phyloP scores from a whole-genome alignment of 2,797 vertebrate species.

The Phrynocephalus vlangalii region DNA sequence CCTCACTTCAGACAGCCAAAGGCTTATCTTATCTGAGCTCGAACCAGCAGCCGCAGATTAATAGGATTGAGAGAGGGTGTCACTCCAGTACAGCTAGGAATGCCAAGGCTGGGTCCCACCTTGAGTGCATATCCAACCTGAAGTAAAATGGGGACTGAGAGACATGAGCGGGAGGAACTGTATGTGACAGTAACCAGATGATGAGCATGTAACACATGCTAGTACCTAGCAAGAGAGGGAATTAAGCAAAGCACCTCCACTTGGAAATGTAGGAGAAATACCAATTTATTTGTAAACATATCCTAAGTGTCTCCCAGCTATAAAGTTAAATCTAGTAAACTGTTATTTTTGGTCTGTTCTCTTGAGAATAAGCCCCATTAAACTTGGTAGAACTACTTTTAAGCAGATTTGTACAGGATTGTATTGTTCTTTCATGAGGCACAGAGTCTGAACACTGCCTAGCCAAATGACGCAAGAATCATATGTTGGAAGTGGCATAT shows the following conservation, averaged over 20 bases:
- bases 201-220: neutral
- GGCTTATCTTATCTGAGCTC: slow-evolving; percentile 34
- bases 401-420: neutral
- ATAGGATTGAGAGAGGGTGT: neutral
- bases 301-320: neutral
- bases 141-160: neutral
- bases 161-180: neutral
- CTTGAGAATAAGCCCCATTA: neutral
- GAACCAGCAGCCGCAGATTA: slow-evolving; percentile 26
- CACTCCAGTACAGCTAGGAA: slow-evolving; percentile 6
- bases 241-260: neutral
- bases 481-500: no score
- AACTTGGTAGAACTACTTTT: neutral
- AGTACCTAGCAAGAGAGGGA: neutral
- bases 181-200: neutral
- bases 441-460: neutral
- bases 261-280: neutral
- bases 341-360: neutral
- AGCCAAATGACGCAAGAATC: neutral
- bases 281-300: neutral
- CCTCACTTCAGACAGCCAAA: slow-evolving; percentile 12
- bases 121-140: neutral
- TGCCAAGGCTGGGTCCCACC: neutral
- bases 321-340: neutral
- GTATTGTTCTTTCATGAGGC: neutral